Conservation (phyloP, 2,797 vertebrate species). For the Gymnoscopelus braueri region DNA sequence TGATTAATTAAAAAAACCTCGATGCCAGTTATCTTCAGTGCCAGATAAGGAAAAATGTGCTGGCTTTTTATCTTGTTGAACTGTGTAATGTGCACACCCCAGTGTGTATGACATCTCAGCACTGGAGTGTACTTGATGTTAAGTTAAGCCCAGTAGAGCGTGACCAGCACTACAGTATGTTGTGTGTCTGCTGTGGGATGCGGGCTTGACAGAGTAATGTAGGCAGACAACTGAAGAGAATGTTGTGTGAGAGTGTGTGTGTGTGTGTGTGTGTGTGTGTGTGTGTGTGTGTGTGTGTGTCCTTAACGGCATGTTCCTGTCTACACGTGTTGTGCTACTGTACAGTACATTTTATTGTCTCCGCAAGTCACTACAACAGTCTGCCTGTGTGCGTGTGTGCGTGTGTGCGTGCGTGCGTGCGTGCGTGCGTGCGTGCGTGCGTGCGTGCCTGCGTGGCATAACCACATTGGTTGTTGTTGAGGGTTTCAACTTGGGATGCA, state of each 20-base stretch:
- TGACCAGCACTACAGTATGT: slow-evolving; percentile 35
- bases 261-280: neutral
- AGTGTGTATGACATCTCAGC: slow-evolving; percentile 27
- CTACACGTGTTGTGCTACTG: neutral
- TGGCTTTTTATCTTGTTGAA: neutral
- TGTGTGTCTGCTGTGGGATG: slow-evolving; percentile 34
- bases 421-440: neutral
- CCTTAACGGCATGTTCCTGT: neutral
- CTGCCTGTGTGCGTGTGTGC: neutral
- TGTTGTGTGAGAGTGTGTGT: slow-evolving; percentile 7
- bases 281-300: too few relatives aligned
- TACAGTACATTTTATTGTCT: too few relatives aligned
- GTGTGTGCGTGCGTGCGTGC: neutral
- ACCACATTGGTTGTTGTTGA: too few relatives aligned
- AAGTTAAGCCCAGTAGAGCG: slow-evolving; percentile 41
- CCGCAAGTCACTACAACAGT: neutral
- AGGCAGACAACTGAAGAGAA: slow-evolving; percentile 30
- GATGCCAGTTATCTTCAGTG: neutral
- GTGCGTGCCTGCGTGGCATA: neutral
- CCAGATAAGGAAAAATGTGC: neutral
- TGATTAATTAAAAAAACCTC: too few relatives aligned
- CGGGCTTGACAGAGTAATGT: slow-evolving; percentile 18
- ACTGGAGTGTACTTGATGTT: slow-evolving; percentile 57
- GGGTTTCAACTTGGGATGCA: too few relatives aligned
- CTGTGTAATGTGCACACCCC: neutral